Evolutionary conservation across 2,113 vertebrate species (phyloP), one percentile per base, ranked within the genome.

Genomic region (Aramus guarauna): DNA sequence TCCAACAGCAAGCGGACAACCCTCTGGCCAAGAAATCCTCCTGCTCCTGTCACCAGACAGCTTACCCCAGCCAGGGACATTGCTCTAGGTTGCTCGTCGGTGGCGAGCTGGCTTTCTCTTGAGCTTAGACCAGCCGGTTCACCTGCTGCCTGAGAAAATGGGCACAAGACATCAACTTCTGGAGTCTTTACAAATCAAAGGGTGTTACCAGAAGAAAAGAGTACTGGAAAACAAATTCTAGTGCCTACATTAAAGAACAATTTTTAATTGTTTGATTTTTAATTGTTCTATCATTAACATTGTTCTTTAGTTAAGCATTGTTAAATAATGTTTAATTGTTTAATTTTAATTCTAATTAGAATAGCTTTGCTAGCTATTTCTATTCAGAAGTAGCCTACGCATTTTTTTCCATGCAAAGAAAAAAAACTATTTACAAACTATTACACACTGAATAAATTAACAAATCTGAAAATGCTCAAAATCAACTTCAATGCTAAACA

Each of bases 41-140:
- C 97, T 16, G 99, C 99, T 72, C 99, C 99, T 0, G 99, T 99
- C 97, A 99, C 98, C 83, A 99, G 98, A 62, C 99, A 99, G 72
- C 98, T 98, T 24, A 98, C 98, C 6, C 98, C 98, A 7, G 87
- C 93, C 96, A 99, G 97, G 86, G 98, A 97, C 98, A 98, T 98
- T 19, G 92, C 74, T 87, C 63, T 45, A 47, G 17, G 12, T 15
- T 53, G 29, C 18, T 69, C 26, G 50, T 83, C 1, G 0, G n/a
- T 18, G 60, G 23, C 3, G 4, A 53, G 36, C 17, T n/a, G 14
- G 2, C 45, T 58, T 34, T 17, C 36, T 73, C 75, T 52, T 15
- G 53, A 59, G 72, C 14, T 68, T 32, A 45, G 41, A 56, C 12
- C 0, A 3, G 8, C 56, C 1, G 22, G 36, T 37, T 92, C 56